These are phyloP conservation scores for Hirundichthys speculiger DNA, from an alignment of 2,113 vertebrate species.

Conservation along the genomic window DNA sequence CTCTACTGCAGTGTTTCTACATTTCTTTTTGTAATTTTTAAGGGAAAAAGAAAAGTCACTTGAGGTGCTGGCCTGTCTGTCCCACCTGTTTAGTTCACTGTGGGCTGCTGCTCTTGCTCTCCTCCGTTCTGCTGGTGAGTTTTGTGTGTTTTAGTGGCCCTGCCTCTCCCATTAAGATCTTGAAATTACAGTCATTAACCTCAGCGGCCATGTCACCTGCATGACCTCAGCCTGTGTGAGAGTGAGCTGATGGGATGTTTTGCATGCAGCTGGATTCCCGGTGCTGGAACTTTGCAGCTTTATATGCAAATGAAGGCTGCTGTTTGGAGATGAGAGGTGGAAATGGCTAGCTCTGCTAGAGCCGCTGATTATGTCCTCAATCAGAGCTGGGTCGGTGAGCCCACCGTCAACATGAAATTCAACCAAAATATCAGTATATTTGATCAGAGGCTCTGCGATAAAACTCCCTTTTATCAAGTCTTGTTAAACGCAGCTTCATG, in stretches of 20 bases:
- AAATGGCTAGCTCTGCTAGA: neutral
- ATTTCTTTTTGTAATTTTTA: too few relatives aligned
- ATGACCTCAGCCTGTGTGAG: slow-evolving; percentile 18
- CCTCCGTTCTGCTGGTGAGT: neutral
- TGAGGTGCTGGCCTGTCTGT: slow-evolving; percentile 21
- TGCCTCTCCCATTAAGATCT: slow-evolving; percentile 49
- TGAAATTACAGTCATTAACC: slow-evolving; percentile 51
- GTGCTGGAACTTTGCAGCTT: neutral
- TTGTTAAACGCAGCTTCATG: too few relatives aligned
- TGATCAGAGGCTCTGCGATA: too few relatives aligned
- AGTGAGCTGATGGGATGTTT: neutral
- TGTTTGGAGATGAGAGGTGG: neutral
- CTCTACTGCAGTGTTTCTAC: too few relatives aligned
- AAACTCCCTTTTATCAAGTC: too few relatives aligned
- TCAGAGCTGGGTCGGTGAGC: too few relatives aligned
- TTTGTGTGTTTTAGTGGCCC: neutral
- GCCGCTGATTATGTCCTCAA: neutral
- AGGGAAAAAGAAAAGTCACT: neutral
- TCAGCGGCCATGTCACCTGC: slow-evolving; percentile 34
- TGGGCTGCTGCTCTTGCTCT: slow-evolving; percentile 12
- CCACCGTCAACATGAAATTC: too few relatives aligned
- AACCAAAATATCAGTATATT: too few relatives aligned
- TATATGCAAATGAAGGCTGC: neutral
- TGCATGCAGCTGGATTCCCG: neutral
- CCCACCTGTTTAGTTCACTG: slow-evolving; percentile 22